A percentile compares a stretch with the other conserved stretches of the same genome.
phyloP scores from a whole-genome alignment of 2,113 vertebrate genomes.

The Siniperca knerii region DNA sequence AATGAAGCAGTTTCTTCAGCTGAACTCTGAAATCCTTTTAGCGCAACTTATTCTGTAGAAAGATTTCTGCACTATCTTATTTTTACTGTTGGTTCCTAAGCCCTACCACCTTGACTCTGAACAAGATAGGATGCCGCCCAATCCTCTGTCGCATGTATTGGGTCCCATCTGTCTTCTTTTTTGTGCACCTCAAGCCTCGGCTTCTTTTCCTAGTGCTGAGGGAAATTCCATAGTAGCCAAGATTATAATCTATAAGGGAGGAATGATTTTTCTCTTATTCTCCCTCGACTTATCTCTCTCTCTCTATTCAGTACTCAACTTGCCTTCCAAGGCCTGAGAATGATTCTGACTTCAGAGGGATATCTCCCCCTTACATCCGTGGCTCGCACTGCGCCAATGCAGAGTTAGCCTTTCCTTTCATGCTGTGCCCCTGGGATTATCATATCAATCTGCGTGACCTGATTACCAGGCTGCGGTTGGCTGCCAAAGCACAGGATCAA shows the following conservation, averaged over 20 bases:
- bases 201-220: slow-evolving; percentile 20
- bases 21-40: background rate
- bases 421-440: slow-evolving; percentile 79
- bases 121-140: slow-evolving; percentile 51
- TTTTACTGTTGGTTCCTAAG: slow-evolving; percentile 43
- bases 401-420: slow-evolving; percentile 83
- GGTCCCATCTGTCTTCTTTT: slow-evolving; percentile 38
- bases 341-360: slow-evolving; percentile 81
- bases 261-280: slow-evolving; percentile 52
- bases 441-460: slow-evolving; percentile 82
- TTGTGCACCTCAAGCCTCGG: slow-evolving; percentile 25
- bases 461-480: slow-evolving; percentile 75
- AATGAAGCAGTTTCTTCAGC: background rate
- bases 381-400: slow-evolving; percentile 69
- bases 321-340: slow-evolving; percentile 68
- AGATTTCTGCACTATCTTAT: slow-evolving; percentile 34
- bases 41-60: slow-evolving; percentile 3
- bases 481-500: slow-evolving; percentile 74
- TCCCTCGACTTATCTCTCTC: slow-evolving; percentile 13
- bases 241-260: slow-evolving; percentile 67
- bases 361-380: slow-evolving; percentile 73
- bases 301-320: slow-evolving; percentile 30
- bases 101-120: slow-evolving; percentile 52
- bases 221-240: slow-evolving; percentile 61
- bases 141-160: slow-evolving; percentile 60